A percentile compares a stretch with the other conserved stretches of the same genome.
Conservation (phyloP, 2,113 vertebrate genomes). For the Phyllostomus hastatus region DNA sequence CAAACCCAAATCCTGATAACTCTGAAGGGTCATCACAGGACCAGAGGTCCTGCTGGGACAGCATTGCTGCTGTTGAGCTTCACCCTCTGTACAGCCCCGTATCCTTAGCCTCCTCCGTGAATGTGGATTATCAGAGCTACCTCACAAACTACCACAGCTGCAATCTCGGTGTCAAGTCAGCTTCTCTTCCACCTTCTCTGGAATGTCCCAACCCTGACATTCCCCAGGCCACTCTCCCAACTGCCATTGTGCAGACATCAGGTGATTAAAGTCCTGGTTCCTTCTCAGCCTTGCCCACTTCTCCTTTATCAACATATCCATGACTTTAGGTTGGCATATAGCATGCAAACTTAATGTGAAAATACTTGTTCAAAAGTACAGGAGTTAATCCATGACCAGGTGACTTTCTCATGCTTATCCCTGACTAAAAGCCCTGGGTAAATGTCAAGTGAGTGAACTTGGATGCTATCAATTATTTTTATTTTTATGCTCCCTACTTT, state of each 20-base stretch:
- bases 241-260: background rate
- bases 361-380: background rate
- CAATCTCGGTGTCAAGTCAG: background rate
- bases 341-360: background rate
- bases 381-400: background rate
- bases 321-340: background rate
- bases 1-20: background rate
- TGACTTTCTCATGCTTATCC: background rate
- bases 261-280: background rate
- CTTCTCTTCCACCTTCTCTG: too few species aligned
- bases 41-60: background rate
- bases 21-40: background rate
- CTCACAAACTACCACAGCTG: background rate
- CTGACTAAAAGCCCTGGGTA: background rate
- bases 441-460: background rate
- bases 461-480: background rate
- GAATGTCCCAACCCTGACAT: background rate
- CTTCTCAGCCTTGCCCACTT: background rate
- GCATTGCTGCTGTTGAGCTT: background rate
- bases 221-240: background rate
- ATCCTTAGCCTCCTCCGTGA: background rate
- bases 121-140: background rate
- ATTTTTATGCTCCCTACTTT: background rate
- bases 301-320: background rate
- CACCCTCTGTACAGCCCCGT: background rate